These are phyloP conservation scores for Eurosta solidaginis DNA, from an alignment of 1,140 invertebrate species.

Conservation along the genomic window DNA sequence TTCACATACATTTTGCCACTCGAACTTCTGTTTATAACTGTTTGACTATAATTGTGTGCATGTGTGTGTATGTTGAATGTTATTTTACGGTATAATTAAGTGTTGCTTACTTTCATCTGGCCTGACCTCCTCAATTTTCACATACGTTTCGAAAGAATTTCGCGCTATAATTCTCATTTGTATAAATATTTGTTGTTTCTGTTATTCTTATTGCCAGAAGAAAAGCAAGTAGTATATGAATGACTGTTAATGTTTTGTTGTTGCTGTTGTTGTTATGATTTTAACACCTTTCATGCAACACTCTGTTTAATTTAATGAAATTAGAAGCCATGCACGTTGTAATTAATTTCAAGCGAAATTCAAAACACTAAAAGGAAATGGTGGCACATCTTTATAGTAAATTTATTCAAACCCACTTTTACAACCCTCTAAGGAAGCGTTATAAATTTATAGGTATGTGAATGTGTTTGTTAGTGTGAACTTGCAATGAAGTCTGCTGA, in stretches of 20 bases:
- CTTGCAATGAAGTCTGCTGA: no score
- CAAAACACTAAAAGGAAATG: neutral
- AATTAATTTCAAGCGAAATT: neutral
- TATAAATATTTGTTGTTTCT: neutral
- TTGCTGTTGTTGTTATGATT: neutral
- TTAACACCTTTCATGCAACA: neutral
- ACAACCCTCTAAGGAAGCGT: no score
- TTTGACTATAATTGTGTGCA: neutral
- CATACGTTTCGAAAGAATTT: neutral
- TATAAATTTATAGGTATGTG: no score
- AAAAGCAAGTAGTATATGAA: neutral
- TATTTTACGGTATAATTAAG: slow-evolving; percentile 14
- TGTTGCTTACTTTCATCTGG: slow-evolving; percentile 21
- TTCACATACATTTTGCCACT: neutral
- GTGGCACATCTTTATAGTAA: neutral
- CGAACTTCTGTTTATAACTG: neutral
- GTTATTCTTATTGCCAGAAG: neutral
- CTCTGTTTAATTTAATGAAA: neutral
- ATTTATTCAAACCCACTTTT: neutral
- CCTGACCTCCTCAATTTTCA: neutral
- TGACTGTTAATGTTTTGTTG: neutral
- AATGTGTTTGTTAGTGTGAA: no score
- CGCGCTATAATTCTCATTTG: neutral
- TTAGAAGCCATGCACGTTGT: neutral
- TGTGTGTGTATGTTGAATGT: neutral